Conservation (phyloP, 2,888 invertebrate genomes). For the Polyommatus iphigenia region DNA sequence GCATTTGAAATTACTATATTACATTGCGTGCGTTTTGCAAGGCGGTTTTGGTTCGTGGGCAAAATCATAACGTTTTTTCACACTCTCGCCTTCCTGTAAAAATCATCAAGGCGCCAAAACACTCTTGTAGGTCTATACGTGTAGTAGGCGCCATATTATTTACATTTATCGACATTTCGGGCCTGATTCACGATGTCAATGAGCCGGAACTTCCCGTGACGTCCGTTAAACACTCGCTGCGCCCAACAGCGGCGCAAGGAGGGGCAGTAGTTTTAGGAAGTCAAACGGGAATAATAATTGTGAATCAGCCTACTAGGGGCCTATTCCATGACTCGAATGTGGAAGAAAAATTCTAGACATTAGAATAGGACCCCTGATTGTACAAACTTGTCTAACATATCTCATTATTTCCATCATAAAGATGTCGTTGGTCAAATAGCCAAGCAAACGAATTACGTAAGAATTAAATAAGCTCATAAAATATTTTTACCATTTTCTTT, state of each 20-base stretch:
- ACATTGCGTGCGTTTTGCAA: no score
- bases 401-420: constrained; percentile 38
- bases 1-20: no score
- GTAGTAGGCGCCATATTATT: not conserved
- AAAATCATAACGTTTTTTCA: no score
- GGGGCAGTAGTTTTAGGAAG: not conserved
- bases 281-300: not conserved
- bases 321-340: not conserved
- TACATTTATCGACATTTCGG: not conserved
- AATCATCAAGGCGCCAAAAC: not conserved
- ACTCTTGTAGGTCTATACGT: not conserved
- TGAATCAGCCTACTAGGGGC: not conserved
- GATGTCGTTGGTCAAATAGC: constrained; percentile 34
- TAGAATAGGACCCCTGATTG: constrained; percentile 46
- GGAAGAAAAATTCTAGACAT: not conserved
- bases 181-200: not conserved
- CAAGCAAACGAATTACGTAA: constrained; percentile 32
- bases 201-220: not conserved
- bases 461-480: not conserved
- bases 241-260: no score
- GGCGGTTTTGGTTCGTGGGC: no score
- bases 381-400: constrained; percentile 67
- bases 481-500: constrained; percentile 1
- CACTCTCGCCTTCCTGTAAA: no score
- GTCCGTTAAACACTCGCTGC: no score